Percentiles rank a stretch among this genome's conserved stretches.
These are phyloP conservation scores for Erpornis zantholeuca DNA, from an alignment of 2,113 vertebrate species.

Conservation along the genomic window DNA sequence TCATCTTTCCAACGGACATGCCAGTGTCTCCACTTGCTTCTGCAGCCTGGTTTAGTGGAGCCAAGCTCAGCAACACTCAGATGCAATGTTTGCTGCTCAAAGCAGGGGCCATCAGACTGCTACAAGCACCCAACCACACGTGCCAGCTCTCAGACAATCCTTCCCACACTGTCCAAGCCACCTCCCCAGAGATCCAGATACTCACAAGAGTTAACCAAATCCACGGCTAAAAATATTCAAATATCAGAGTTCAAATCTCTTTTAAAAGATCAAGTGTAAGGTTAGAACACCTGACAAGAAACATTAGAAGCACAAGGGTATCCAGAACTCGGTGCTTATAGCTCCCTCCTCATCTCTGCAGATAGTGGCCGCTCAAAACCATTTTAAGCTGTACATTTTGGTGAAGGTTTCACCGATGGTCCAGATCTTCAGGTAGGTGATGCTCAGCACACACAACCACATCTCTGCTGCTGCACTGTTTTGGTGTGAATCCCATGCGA, in stretches of 20 bases:
- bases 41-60: background rate
- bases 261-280: constrained; percentile 55
- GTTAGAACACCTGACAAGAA: background rate
- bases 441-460: background rate
- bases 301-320: background rate
- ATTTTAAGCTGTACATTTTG: background rate
- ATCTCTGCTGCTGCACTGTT: background rate
- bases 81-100: background rate
- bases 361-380: background rate
- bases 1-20: fast-evolving
- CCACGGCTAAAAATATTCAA: constrained; percentile 61
- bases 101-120: background rate
- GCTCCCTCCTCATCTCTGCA: background rate
- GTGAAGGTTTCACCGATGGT: background rate
- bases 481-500: background rate
- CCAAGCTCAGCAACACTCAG: background rate
- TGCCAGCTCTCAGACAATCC: constrained; percentile 9
- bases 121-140: background rate
- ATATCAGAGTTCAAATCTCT: constrained; percentile 23
- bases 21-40: background rate
- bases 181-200: background rate
- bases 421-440: background rate
- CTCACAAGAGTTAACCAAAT: constrained; percentile 32
- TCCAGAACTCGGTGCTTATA: background rate
- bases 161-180: background rate